These are phyloP conservation scores for Amphiprion ocellaris DNA, from an alignment of 2,113 vertebrate genomes.

Conservation along the genomic window DNA sequence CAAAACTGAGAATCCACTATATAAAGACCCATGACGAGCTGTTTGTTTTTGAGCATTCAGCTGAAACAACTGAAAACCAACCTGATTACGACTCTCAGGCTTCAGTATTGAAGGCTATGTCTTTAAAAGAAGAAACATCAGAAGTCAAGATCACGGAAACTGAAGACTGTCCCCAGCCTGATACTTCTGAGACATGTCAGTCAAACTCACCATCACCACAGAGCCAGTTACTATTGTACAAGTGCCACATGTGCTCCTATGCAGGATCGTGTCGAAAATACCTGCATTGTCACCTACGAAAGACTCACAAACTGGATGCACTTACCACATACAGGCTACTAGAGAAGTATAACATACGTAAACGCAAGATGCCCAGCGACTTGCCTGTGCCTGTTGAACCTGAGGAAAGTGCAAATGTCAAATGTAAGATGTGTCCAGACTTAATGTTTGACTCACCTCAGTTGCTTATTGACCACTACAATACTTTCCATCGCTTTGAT, in stretches of 20 bases:
- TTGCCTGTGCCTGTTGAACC: constrained; percentile 42
- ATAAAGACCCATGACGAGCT: constrained; percentile 84
- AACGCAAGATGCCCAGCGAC: constrained; percentile 38
- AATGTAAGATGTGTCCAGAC: constrained; percentile 89
- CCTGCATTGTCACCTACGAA: constrained; percentile 59
- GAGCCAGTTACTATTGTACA: neutral
- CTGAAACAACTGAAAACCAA: constrained; percentile 73
- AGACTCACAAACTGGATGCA: constrained; percentile 56
- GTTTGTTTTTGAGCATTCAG: constrained; percentile 76
- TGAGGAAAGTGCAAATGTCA: constrained; percentile 78
- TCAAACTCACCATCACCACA: neutral
- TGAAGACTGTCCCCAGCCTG: neutral
- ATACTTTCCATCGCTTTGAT: constrained; percentile 86
- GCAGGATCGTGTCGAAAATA: constrained; percentile 16
- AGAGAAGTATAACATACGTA: constrained; percentile 47
- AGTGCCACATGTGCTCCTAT: constrained; percentile 67
- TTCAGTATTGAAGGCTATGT: constrained; percentile 75
- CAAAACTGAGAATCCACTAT: constrained; percentile 88
- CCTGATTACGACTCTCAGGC: constrained; percentile 65
- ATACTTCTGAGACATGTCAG: neutral
- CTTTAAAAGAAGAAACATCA: constrained; percentile 83
- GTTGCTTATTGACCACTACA: constrained; percentile 90
- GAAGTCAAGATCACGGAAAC: constrained; percentile 46
- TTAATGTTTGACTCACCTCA: constrained; percentile 85
- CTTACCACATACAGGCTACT: constrained; percentile 20